Percentiles rank a stretch among this genome's conserved stretches.
phyloP scores from a whole-genome alignment of 2,888 invertebrate genomes.

The Acronicta psi region DNA sequence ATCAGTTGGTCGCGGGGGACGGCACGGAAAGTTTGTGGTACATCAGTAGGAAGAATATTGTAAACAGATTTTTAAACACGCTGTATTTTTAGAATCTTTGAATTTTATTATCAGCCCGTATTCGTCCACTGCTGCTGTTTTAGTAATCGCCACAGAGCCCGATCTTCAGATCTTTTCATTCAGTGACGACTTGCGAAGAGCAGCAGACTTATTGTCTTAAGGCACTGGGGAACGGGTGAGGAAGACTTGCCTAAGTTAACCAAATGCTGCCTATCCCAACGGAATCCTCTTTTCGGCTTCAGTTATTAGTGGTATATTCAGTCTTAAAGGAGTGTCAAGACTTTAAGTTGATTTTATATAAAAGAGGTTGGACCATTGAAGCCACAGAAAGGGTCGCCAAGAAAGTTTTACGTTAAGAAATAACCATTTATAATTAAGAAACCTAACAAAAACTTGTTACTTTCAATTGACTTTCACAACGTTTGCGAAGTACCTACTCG shows the following conservation, averaged over 20 bases:
- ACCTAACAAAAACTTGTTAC: slow-evolving; percentile 13
- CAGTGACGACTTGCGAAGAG: too few species aligned
- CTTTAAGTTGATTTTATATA: slow-evolving; percentile 5
- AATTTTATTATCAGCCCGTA: not conserved
- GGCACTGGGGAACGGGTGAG: too few species aligned
- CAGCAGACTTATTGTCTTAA: too few species aligned
- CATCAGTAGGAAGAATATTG: slow-evolving; percentile 11
- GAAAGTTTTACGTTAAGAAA: slow-evolving; percentile 12
- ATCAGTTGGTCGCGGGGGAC: slow-evolving; percentile 49
- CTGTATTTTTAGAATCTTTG: slow-evolving; percentile 4
- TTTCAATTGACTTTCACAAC: slow-evolving; percentile 28
- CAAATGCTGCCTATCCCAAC: too few species aligned
- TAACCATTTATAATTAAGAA: slow-evolving; percentile 14
- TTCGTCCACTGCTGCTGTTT: too few species aligned
- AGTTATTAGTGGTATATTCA: slow-evolving; percentile 1
- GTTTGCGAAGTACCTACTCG: slow-evolving; percentile 21
- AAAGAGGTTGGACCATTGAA: slow-evolving; percentile 14
- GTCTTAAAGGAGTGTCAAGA: not conserved
- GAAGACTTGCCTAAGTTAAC: too few species aligned
- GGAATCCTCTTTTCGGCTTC: too few species aligned
- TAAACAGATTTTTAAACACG: not conserved
- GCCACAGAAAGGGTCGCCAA: not conserved
- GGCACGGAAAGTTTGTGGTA: slow-evolving; percentile 19
- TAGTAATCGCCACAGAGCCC: too few species aligned
- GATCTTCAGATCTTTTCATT: too few species aligned